Evolutionary conservation across 2,888 invertebrate genomes (phyloP).

Genomic region (Dolichopus griseipennis): DNA sequence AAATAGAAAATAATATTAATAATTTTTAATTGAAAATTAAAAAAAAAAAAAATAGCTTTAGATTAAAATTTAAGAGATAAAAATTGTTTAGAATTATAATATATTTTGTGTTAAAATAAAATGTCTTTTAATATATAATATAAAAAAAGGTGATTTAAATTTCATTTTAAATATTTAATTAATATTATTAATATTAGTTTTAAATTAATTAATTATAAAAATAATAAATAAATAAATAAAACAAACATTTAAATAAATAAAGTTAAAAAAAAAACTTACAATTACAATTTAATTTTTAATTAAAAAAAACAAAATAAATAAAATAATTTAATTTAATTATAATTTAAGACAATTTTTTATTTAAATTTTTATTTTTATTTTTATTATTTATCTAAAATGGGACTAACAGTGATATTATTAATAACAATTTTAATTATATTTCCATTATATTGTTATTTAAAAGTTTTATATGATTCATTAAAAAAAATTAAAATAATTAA

Average conservation of each 20-base stretch:
- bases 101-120: no score
- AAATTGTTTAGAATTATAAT: no score
- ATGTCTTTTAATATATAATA: no score
- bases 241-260: background rate
- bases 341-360: conserved; percentile 9
- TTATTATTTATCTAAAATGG: conserved; percentile 17
- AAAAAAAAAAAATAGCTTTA: no score
- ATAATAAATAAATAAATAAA: background rate
- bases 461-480: conserved; percentile 26
- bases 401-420: conserved; percentile 22
- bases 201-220: no score
- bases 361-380: background rate
- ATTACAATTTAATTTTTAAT: no score
- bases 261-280: background rate
- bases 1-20: no score
- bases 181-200: no score
- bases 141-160: no score
- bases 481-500: conserved; percentile 25
- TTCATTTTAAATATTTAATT: no score
- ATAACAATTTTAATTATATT: conserved; percentile 22
- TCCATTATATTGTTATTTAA: conserved; percentile 25
- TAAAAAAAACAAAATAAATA: background rate
- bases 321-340: conserved; percentile 11
- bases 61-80: no score
- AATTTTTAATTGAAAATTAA: no score